Conservation (phyloP, 64 coral and sea anemone species). For the Pachyseris speciosa region DNA sequence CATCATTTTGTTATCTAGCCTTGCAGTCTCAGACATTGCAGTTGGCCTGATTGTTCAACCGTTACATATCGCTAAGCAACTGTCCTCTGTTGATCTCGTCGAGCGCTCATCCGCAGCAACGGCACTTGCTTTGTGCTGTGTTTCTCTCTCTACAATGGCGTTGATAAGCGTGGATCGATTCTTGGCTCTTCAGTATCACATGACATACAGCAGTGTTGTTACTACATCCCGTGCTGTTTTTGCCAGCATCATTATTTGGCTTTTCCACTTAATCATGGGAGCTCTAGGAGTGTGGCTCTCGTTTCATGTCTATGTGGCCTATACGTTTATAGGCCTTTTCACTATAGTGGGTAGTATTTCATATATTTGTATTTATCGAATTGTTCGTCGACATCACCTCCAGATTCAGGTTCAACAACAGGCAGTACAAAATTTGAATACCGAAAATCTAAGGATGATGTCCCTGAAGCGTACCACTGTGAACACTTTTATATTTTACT, state of each 20-base stretch:
- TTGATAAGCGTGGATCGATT: constrained; percentile 39
- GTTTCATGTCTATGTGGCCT: background rate
- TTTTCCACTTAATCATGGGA: background rate
- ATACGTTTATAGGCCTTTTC: background rate
- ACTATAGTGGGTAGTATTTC: background rate
- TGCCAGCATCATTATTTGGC: constrained; percentile 16
- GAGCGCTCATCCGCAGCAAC: background rate
- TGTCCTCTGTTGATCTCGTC: background rate
- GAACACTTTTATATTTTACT: too few relatives aligned
- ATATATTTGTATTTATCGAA: constrained; percentile 39
- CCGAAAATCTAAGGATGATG: too few relatives aligned
- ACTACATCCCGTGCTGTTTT: background rate
- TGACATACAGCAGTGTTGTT: constrained; percentile 6
- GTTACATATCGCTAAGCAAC: constrained; percentile 2
- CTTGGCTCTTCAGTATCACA: constrained; percentile 42
- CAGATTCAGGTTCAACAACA: constrained; percentile 39
- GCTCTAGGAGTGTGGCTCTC: background rate
- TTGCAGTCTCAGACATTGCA: constrained; percentile 29
- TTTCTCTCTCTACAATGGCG: constrained; percentile 49
- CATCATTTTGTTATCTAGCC: constrained; percentile 15
- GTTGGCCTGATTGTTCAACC: constrained; percentile 46
- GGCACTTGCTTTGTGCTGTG: constrained; percentile 37
- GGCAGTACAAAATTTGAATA: too few relatives aligned
- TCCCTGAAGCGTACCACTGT: too few relatives aligned
- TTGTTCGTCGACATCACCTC: constrained; percentile 38